Base-by-base conservation (phyloP, 2,888 invertebrate species). In the Xanthia icteritia region DNA sequence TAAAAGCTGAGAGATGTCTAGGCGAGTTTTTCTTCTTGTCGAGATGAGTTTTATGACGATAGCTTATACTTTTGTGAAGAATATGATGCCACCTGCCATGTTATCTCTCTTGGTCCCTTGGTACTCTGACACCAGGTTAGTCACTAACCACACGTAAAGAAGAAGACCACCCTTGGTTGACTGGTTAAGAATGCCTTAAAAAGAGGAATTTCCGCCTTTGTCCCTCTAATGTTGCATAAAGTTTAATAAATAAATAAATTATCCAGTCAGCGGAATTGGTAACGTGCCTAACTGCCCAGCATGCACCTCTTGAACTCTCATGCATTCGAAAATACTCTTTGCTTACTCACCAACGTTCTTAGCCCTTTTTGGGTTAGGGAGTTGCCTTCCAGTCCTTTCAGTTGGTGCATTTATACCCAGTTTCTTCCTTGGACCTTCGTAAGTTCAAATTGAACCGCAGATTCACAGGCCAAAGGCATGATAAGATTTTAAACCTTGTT, bases 21-120 rank as follows among this genome's bases (percentile, higher is more conserved):
- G 48, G 56, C 39, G 77, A 82, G 48, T 63, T 61, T 15, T 31
- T 42, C 23, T 54, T 23, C 2, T 23, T 23, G 61, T 31, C n/a
- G 56, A 56, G 56, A 15, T 56, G 56, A n/a, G 56, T 23, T 56
- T 56, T n/a, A 56, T 13, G 0, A 56, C 11, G 11, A 56, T 54
- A 23, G 23, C n/a, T 56, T n/a, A 54, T 54, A 54, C 54, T 11
- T 11, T 56, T n/a, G 56, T 56, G 4, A n/a, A 13, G 56, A 56
- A 56, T 27, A 27, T 56, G 13, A 56, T 56, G 13, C 15, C 13
- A 56, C 5, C 56, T 27, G 13, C 13, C 1, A 56, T 27, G 13
- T n/a, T n/a, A 13, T n/a, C 56, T 54, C 54, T n/a, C 54, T 23
- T n/a, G n/a, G n/a, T n/a, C n/a, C n/a, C n/a, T n/a, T n/a, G n/a